Percentiles rank a stretch among this genome's conserved stretches.
Evolutionary conservation across 2,797 vertebrate genomes (phyloP).

Genomic region (Chrosomus eos): DNA sequence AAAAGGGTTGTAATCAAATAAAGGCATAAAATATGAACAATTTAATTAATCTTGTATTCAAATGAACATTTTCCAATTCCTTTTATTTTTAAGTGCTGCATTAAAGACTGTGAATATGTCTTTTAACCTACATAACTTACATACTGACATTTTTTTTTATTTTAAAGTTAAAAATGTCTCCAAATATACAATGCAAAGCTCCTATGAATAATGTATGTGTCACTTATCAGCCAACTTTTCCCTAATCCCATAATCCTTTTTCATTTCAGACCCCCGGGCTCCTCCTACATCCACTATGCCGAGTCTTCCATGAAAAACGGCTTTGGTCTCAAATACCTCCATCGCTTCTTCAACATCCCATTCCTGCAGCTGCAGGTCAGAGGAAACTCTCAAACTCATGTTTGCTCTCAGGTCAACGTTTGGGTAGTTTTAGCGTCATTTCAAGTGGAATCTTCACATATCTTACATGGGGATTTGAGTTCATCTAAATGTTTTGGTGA

Average conservation of each 20-base stretch:
- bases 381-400: neutral
- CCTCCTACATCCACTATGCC: conserved; percentile 86
- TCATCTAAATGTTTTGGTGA: neutral
- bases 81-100: neutral
- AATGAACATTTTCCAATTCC: neutral
- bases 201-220: neutral
- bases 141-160: neutral
- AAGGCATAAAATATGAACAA: neutral
- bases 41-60: neutral
- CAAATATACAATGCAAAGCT: conserved; percentile 17
- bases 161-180: neutral
- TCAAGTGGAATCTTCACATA: neutral
- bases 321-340: conserved; percentile 87
- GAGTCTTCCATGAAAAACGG: conserved; percentile 91
- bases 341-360: conserved; percentile 89
- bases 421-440: neutral
- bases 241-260: conserved; percentile 14
- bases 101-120: neutral
- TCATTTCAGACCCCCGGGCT: conserved; percentile 79
- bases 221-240: conserved; percentile 8
- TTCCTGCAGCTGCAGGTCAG: conserved; percentile 88
- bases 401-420: neutral
- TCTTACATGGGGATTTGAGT: neutral
- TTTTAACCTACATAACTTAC: neutral
- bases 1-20: neutral